Evolutionary conservation across 2,113 vertebrate genomes (phyloP).

Genomic region (Macaca fascicularis): T2T-MFA8v1.1 NC_088380.1:148189501-148190000

Average conservation of each 20-base stretch:
- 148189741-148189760: neutral
- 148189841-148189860: neutral
- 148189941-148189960: neutral
- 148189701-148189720: neutral
- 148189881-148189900: neutral
- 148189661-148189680: neutral
- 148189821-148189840: neutral
- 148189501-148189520: neutral
- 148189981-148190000: neutral
- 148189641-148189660: neutral
- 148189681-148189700: neutral
- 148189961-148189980: neutral
- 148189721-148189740: neutral
- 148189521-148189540: neutral
- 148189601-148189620: constrained; percentile 6
- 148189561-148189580: neutral
- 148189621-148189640: neutral
- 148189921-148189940: neutral
- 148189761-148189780: neutral
- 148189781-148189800: neutral
- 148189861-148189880: neutral
- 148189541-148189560: neutral
- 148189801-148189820: neutral
- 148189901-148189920: neutral
- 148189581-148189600: neutral